Conservation (phyloP, 2,888 invertebrate genomes). For the Troides oblongomaculatus region DNA sequence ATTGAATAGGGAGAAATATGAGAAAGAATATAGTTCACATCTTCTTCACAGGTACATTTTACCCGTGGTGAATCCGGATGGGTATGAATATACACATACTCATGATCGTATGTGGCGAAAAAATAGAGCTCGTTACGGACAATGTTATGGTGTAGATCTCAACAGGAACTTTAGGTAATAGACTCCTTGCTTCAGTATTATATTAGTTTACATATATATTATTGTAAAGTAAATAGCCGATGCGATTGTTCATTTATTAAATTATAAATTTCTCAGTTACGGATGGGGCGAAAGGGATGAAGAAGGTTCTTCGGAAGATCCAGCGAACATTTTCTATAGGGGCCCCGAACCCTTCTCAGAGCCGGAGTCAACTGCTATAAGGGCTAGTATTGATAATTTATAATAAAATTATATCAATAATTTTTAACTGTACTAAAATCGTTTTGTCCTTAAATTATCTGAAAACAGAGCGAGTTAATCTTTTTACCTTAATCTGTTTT, state of each 20-base stretch:
- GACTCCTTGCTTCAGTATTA: too few species aligned
- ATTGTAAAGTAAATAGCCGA: too few species aligned
- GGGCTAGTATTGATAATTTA: constrained; percentile 41
- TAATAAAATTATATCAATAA: too few species aligned
- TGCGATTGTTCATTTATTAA: neutral
- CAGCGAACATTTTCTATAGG: constrained; percentile 90
- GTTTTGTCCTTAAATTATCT: too few species aligned
- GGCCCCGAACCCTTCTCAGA: constrained; percentile 92
- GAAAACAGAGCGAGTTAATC: too few species aligned
- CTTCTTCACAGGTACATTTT: constrained; percentile 80
- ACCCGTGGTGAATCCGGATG: constrained; percentile 90
- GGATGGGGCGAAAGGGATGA: constrained; percentile 93
- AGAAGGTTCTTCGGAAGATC: constrained; percentile 89
- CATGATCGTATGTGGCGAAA: constrained; percentile 92
- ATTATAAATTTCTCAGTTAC: constrained; percentile 69
- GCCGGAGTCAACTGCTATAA: constrained; percentile 87
- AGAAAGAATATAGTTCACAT: neutral
- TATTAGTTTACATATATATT: too few species aligned
- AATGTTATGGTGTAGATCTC: constrained; percentile 89
- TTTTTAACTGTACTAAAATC: too few species aligned
- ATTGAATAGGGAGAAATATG: too few species aligned
- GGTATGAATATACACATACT: constrained; percentile 92
- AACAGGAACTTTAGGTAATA: constrained; percentile 90
- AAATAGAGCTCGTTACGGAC: constrained; percentile 82
- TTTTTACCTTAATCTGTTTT: too few species aligned